Conservation (phyloP, 2,113 vertebrate genomes). For the Melanotaenia duboulayi region DNA sequence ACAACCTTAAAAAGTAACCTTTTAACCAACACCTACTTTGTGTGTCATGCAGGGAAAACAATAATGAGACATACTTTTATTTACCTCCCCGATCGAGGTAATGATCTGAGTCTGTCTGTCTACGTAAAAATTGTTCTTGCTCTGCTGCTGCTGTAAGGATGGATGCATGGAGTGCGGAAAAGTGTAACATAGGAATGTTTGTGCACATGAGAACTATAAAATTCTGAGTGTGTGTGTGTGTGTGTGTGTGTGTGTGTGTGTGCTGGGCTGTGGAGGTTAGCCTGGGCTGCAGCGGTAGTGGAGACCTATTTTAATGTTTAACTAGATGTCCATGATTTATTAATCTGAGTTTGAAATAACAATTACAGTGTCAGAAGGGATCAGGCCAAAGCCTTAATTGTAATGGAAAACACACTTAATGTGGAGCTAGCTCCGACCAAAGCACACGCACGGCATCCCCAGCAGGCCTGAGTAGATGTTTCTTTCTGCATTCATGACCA, state of each 20-base stretch:
- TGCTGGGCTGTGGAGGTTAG: slow-evolving; percentile 80
- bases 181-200: not conserved
- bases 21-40: too few species aligned
- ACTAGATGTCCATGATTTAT: slow-evolving; percentile 93
- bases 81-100: too few species aligned
- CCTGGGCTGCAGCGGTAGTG: slow-evolving; percentile 60
- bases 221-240: not conserved
- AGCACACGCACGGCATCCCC: slow-evolving; percentile 60
- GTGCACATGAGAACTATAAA: not conserved
- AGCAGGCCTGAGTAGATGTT: slow-evolving; percentile 30
- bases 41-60: too few species aligned
- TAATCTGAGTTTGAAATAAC: slow-evolving; percentile 95
- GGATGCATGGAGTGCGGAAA: not conserved
- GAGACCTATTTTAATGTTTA: slow-evolving; percentile 92
- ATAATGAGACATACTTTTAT: too few species aligned
- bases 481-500: slow-evolving; percentile 44
- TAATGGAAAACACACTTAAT: slow-evolving; percentile 87
- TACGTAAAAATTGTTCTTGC: too few species aligned
- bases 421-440: slow-evolving; percentile 79
- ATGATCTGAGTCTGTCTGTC: too few species aligned
- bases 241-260: slow-evolving; percentile 21
- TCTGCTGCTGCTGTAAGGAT: not conserved
- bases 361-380: slow-evolving; percentile 90
- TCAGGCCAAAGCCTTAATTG: slow-evolving; percentile 91
- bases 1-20: too few species aligned